Evolutionary conservation across 2,888 invertebrate species (phyloP).

Genomic region (Spisula subtruncata): DNA sequence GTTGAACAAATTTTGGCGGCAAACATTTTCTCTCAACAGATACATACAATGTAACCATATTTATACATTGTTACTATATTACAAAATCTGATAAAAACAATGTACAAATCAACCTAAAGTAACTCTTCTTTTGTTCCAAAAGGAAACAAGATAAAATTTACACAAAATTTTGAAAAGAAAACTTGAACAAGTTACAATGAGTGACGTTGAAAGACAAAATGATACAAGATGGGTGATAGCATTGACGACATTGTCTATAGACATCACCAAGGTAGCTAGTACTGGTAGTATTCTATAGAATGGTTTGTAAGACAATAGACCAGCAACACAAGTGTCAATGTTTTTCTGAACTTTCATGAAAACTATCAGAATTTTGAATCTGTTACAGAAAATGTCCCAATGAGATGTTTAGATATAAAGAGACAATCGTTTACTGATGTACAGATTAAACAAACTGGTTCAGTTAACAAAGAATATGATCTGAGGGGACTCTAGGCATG

Average conservation of each 20-base stretch:
- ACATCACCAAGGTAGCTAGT: background rate
- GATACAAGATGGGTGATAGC: conserved; percentile 10
- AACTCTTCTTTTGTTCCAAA: conserved; percentile 18
- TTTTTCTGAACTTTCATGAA: background rate
- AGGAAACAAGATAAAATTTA: conserved; percentile 12
- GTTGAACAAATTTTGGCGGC: conserved; percentile 10
- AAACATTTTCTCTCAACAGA: background rate
- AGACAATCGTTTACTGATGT: background rate
- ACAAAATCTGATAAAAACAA: conserved; percentile 2
- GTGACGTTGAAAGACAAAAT: conserved; percentile 7
- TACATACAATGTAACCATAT: background rate
- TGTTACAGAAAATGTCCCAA: background rate
- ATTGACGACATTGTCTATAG: background rate
- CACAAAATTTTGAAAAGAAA: conserved; percentile 16
- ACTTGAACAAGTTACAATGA: background rate
- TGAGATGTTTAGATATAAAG: background rate
- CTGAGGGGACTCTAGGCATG: background rate
- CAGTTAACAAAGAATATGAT: conserved; percentile 8
- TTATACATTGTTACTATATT: background rate
- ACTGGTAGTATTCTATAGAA: background rate
- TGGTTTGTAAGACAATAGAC: background rate
- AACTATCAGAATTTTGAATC: background rate
- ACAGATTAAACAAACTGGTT: conserved; percentile 3
- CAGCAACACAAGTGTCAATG: conserved; percentile 18
- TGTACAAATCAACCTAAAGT: background rate